Percentiles rank a stretch among this genome's conserved stretches.
Evolutionary conservation across 2,888 invertebrate genomes (phyloP).

Genomic region (Lepetodrilus schrolli): DNA sequence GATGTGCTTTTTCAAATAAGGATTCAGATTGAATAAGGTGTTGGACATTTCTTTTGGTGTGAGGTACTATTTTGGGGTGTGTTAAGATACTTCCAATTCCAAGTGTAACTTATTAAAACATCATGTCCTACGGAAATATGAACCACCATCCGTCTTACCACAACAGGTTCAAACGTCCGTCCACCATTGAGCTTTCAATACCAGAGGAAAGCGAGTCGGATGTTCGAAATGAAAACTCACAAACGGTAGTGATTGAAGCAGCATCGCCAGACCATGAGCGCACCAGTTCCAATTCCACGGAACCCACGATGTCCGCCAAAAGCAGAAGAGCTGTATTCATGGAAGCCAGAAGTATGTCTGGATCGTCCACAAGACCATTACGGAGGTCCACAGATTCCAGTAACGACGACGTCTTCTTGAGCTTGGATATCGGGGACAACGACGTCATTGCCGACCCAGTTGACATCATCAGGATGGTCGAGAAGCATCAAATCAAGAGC

Average conservation of each 20-base stretch:
- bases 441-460: background rate
- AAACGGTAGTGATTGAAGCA: constrained; percentile 2
- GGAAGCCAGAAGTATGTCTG: background rate
- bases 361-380: background rate
- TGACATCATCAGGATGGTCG: background rate
- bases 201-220: background rate
- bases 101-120: background rate
- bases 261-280: constrained; percentile 23
- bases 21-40: too few species aligned
- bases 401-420: constrained; percentile 36
- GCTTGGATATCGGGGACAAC: constrained; percentile 24
- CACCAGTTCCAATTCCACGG: background rate
- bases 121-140: constrained; percentile 1
- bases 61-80: too few species aligned
- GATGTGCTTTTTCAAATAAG: too few species aligned
- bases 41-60: too few species aligned
- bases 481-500: background rate
- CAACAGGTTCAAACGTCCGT: constrained; percentile 36
- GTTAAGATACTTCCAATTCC: too few species aligned
- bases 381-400: constrained; percentile 14
- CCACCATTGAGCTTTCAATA: constrained; percentile 2
- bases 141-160: constrained; percentile 32
- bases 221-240: background rate
- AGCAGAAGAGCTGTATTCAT: background rate
- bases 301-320: background rate